These are phyloP conservation scores for Daktulosphaira vitifoliae DNA, from an alignment of 1,140 invertebrate genomes.

Conservation along the genomic window DNA sequence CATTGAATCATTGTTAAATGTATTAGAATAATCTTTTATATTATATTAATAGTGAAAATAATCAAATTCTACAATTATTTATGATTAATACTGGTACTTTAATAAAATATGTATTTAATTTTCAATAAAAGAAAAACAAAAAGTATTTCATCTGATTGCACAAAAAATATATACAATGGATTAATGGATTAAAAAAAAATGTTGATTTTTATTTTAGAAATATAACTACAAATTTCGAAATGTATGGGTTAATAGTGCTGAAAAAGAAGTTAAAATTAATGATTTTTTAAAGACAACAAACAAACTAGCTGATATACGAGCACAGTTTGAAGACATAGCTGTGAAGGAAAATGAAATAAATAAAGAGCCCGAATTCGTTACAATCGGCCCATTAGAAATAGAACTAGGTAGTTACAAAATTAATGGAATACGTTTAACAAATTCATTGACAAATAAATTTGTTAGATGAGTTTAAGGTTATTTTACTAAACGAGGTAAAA, in stretches of 20 bases:
- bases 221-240: background rate
- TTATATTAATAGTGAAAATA: too few relatives aligned
- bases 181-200: too few relatives aligned
- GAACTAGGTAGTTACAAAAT: conserved; percentile 5
- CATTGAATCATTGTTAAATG: too few relatives aligned
- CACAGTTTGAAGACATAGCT: background rate
- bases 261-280: background rate
- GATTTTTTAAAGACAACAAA: background rate
- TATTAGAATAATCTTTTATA: too few relatives aligned
- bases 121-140: too few relatives aligned
- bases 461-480: background rate
- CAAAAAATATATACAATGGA: too few relatives aligned
- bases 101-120: too few relatives aligned
- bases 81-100: too few relatives aligned
- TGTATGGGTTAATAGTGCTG: background rate
- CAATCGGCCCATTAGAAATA: background rate
- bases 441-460: too few relatives aligned
- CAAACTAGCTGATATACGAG: background rate
- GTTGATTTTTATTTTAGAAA: conserved; percentile 16
- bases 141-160: too few relatives aligned
- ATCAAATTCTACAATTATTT: too few relatives aligned
- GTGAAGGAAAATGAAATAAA: background rate
- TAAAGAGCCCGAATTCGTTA: background rate
- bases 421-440: too few relatives aligned
- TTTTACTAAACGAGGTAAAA: background rate